phyloP scores from a whole-genome alignment of 2,797 vertebrate genomes.

The Macropodus opercularis region DNA sequence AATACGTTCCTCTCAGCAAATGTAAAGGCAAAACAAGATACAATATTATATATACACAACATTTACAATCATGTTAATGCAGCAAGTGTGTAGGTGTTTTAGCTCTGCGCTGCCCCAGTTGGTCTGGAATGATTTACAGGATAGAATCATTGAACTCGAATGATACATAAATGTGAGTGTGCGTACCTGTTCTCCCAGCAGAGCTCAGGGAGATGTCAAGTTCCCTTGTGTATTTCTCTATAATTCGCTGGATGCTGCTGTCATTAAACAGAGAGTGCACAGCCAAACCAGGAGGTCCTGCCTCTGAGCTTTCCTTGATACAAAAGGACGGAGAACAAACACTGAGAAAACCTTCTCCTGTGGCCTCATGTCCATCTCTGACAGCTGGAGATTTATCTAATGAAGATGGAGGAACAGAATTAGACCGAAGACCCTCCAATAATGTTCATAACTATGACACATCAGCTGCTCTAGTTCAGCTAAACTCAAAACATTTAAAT shows the following conservation, averaged over 20 bases:
- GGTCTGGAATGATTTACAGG: no score
- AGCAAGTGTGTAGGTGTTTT: no score
- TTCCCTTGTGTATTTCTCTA: slow-evolving; percentile 75
- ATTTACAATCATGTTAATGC: no score
- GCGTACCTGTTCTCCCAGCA: slow-evolving; percentile 52
- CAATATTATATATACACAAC: no score
- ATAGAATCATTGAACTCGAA: no score
- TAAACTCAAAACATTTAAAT: no score
- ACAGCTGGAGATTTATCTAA: slow-evolving; percentile 35
- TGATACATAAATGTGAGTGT: no score
- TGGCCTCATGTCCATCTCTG: not conserved
- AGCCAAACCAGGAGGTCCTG: not conserved
- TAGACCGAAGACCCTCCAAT: not conserved
- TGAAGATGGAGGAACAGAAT: not conserved
- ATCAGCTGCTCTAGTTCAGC: no score
- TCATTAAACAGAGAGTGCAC: slow-evolving; percentile 44
- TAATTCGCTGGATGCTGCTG: slow-evolving; percentile 72
- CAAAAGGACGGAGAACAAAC: slow-evolving; percentile 9
- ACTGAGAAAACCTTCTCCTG: not conserved
- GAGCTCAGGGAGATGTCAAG: slow-evolving; percentile 70
- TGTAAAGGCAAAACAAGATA: no score
- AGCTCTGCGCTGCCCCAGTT: no score
- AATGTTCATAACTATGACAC: not conserved
- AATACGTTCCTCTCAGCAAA: no score
- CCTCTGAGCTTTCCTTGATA: not conserved